A percentile compares a stretch with the other conserved stretches of the same genome.
Evolutionary conservation across 2,113 vertebrate species (phyloP).

Genomic region (Crotalus tigris): DNA sequence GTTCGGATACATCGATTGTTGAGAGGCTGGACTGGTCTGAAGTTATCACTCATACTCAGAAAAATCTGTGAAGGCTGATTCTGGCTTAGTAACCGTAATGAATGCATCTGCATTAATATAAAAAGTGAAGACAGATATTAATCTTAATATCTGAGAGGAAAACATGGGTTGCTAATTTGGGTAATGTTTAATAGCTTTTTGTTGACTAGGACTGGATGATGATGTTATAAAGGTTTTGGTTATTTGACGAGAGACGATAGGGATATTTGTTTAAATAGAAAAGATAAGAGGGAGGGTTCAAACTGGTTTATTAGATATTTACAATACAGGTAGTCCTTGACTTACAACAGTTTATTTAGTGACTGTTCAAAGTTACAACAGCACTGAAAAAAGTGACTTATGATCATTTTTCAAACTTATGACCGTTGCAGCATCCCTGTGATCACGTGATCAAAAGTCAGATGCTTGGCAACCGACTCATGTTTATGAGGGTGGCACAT

Average conservation of each 20-base stretch:
- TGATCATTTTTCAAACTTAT: no score
- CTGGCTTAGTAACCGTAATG: constrained; percentile 95
- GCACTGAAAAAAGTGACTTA: not conserved
- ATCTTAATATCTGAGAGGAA: not conserved
- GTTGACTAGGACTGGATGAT: not conserved
- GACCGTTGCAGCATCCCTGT: no score
- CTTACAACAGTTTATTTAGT: not conserved
- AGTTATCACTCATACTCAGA: constrained; percentile 98
- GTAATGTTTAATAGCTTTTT: not conserved
- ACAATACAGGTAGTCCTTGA: not conserved
- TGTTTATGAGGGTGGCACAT: no score
- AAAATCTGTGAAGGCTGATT: constrained; percentile 99
- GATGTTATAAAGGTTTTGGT: not conserved
- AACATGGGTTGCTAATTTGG: not conserved
- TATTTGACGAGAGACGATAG: not conserved
- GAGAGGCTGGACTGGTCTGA: constrained; percentile 93
- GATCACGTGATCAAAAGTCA: no score
- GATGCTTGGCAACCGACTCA: no score
- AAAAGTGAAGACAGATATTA: constrained; percentile 12
- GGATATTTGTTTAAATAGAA: not conserved
- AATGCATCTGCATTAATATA: constrained; percentile 87
- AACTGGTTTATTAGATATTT: not conserved
- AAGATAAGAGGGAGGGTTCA: not conserved
- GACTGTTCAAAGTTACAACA: not conserved
- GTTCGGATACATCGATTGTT: constrained; percentile 99